Percentiles rank a stretch among this genome's conserved stretches.
Conservation (phyloP, 2,888 invertebrate species). For the Trypoxylon attenuatum region DNA sequence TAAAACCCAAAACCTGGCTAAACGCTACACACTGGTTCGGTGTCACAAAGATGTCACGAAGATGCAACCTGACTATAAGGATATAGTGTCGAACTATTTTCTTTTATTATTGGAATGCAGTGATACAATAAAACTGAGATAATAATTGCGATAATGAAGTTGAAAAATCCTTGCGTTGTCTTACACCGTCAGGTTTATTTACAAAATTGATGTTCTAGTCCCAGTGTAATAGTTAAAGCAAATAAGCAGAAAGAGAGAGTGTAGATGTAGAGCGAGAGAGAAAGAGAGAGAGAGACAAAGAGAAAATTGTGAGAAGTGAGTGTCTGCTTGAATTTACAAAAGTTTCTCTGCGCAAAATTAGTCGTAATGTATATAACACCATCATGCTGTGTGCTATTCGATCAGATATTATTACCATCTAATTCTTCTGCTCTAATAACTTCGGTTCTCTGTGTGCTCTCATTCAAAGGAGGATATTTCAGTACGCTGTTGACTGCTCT, state of each 20-base stretch:
- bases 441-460: constrained; percentile 6
- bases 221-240: constrained; percentile 6
- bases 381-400: constrained; percentile 2
- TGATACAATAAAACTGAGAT: constrained; percentile 59
- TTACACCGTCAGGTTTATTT: constrained; percentile 31
- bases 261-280: too few relatives aligned
- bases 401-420: not conserved
- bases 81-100: too few relatives aligned
- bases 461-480: not conserved
- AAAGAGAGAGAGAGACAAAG: too few relatives aligned
- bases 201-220: constrained; percentile 29
- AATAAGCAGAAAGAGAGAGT: too few relatives aligned
- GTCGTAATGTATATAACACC: not conserved
- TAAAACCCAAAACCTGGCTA: too few relatives aligned
- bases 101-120: constrained; percentile 68
- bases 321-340: constrained; percentile 7
- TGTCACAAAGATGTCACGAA: too few relatives aligned
- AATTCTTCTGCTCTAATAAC: constrained; percentile 7
- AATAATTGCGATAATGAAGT: constrained; percentile 35
- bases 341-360: too few relatives aligned
- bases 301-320: constrained; percentile 14
- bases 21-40: too few relatives aligned
- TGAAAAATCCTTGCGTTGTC: constrained; percentile 20
- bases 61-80: too few relatives aligned
- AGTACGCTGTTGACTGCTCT: not conserved